These are phyloP conservation scores for Phrynosoma platyrhinos DNA, from an alignment of 2,113 vertebrate species.

Conservation along the genomic window DNA sequence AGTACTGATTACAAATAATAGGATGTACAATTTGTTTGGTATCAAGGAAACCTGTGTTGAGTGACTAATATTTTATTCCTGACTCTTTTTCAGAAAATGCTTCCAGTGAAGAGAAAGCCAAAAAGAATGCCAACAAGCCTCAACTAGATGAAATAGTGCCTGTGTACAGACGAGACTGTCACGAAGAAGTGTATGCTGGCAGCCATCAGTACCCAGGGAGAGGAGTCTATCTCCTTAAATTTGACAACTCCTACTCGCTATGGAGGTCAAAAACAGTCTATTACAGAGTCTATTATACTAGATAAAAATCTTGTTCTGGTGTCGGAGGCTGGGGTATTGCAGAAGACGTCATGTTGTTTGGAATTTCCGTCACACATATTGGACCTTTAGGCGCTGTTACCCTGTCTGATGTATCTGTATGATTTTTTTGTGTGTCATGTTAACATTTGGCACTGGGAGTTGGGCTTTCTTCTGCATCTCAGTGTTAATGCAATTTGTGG, in stretches of 20 bases:
- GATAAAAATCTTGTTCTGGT: conserved; percentile 84
- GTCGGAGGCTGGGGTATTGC: conserved; percentile 77
- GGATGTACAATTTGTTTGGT: not conserved
- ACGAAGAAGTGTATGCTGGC: conserved; percentile 97
- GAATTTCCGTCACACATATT: conserved; percentile 74
- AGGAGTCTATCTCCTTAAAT: conserved; percentile 98
- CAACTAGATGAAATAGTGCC: conserved; percentile 98
- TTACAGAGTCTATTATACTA: conserved; percentile 99
- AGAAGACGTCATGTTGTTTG: conserved; percentile 74
- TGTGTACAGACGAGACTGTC: conserved; percentile 99
- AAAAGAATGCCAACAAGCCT: conserved; percentile 92
- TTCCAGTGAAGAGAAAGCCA: conserved; percentile 92
- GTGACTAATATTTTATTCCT: conserved; percentile 32
- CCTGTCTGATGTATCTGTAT: conserved; percentile 68
- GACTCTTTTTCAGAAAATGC: conserved; percentile 75
- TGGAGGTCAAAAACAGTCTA: conserved; percentile 99
- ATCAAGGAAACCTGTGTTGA: conserved; percentile 33
- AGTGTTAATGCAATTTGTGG: conserved; percentile 69
- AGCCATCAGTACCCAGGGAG: conserved; percentile 98
- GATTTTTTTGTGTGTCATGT: conserved; percentile 59
- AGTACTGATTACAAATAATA: not conserved
- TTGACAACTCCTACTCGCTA: conserved; percentile 99
- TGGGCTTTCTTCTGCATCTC: conserved; percentile 70
- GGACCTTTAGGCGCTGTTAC: conserved; percentile 74
- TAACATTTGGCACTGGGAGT: conserved; percentile 73